Base-by-base conservation (phyloP, 2,888 invertebrate genomes). In the Marronus borbonicus region DNA sequence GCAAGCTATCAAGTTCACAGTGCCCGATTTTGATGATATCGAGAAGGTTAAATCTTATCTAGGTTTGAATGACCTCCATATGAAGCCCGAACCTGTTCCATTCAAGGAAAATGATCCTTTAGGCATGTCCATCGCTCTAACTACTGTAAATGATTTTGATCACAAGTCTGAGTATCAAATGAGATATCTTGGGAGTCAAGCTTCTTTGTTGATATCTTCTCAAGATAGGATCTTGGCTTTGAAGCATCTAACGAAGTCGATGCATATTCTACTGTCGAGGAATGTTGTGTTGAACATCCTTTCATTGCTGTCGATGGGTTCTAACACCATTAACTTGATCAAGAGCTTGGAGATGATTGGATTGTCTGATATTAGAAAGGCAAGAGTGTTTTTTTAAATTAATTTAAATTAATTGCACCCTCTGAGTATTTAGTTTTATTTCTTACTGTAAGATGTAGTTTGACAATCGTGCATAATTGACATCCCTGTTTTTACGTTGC, bases 351-450 rank as follows among this genome's bases (percentile, higher is more conserved):
- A 88, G 80, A 83, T 85, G 39, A 88, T 89, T 24, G 88, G 88
- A n/a, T 86, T 93, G 77, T 90, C 90, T 1, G 92, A 92, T 85
- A 90, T 92, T 50, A 89, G 90, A 76, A 90, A 91, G 83, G 89
- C 92, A 58, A 58, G 20, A 80, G 76, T 1, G 5, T 79, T 55
- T 55, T 20, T 52, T 52, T 52, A 0, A 2, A 24, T 24, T 24
- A 24, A 24, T 24, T 24, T 24, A 36, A 36, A 5, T 36, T 4
- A 31, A 31, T 31, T 36, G 2, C 31, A 36, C 31, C 31, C 31
- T 36, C 31, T 5, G 31, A 0, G 31, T 5, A 36, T 36, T 36
- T 36, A 5, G 31, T 36, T 36, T 3, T 31, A 31, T 31, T 31
- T 1, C 31, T 31, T 3, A 31, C 5, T 31, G 31, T 31, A 31